Percentiles rank a stretch among this genome's conserved stretches.
These are phyloP conservation scores for Aradus depressus DNA, from an alignment of 2,888 invertebrate genomes.

Conservation along the genomic window DNA sequence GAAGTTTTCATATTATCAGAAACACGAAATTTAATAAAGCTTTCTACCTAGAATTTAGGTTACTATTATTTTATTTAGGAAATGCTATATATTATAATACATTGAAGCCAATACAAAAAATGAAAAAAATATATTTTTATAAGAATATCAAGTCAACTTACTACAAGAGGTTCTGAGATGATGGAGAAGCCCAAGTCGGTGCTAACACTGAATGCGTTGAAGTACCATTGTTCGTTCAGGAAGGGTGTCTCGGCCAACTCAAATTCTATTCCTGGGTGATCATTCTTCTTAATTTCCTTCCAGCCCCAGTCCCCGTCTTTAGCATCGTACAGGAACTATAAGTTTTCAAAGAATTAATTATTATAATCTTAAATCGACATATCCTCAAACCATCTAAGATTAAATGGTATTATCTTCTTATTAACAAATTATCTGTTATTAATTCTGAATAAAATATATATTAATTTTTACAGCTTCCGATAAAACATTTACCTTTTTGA, in stretches of 20 bases:
- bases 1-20: too few relatives aligned
- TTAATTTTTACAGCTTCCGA: not conserved
- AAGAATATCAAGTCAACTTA: slow-evolving; percentile 31
- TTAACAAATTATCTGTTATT: not conserved
- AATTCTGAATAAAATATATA: not conserved
- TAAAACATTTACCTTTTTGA: not conserved
- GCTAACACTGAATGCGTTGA: slow-evolving; percentile 43
- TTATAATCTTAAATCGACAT: too few relatives aligned
- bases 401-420: not conserved
- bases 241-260: slow-evolving; percentile 35
- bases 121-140: not conserved
- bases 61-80: not conserved
- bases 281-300: slow-evolving; percentile 35
- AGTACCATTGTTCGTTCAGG: slow-evolving; percentile 41
- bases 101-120: not conserved
- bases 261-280: slow-evolving; percentile 38
- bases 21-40: not conserved
- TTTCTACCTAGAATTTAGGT: not conserved
- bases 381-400: too few relatives aligned
- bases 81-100: not conserved
- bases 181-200: slow-evolving; percentile 42
- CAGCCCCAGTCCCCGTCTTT: slow-evolving; percentile 38
- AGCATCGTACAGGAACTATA: slow-evolving; percentile 37
- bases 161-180: slow-evolving; percentile 38
- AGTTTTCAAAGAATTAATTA: slow-evolving; percentile 5